These are phyloP conservation scores for Melolontha melolontha DNA, from an alignment of 2,888 invertebrate genomes.

Conservation along the genomic window DNA sequence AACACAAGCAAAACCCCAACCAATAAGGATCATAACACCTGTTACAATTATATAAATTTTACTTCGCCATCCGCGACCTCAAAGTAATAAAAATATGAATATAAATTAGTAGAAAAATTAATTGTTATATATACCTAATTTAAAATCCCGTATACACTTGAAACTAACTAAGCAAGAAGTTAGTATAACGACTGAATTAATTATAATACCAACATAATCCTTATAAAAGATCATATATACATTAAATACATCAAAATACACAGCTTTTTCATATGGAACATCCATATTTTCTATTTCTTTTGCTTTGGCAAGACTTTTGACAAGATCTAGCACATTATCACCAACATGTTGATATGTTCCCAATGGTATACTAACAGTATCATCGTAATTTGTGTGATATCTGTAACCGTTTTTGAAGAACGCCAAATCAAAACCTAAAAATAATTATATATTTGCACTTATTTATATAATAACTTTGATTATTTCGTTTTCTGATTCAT, in stretches of 20 bases:
- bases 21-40: constrained; percentile 38
- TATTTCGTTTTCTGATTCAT: too few species aligned
- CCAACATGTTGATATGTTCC: constrained; percentile 75
- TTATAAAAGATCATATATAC: constrained; percentile 55
- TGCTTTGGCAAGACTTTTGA: constrained; percentile 60
- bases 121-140: constrained; percentile 48
- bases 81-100: not conserved
- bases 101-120: not conserved
- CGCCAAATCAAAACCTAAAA: constrained; percentile 62
- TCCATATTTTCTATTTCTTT: constrained; percentile 54
- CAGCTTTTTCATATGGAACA: constrained; percentile 49
- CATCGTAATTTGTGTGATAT: constrained; percentile 74
- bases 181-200: constrained; percentile 46
- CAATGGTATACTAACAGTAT: constrained; percentile 67
- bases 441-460: not conserved
- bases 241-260: constrained; percentile 57
- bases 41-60: constrained; percentile 26
- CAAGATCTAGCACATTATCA: constrained; percentile 70
- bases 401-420: constrained; percentile 74
- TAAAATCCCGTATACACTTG: constrained; percentile 48
- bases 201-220: constrained; percentile 41
- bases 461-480: too few species aligned
- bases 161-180: constrained; percentile 50
- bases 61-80: constrained; percentile 22
- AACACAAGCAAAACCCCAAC: constrained; percentile 55